Conservation (phyloP, 2,797 vertebrate species). For the Tenualosa ilisha region DNA sequence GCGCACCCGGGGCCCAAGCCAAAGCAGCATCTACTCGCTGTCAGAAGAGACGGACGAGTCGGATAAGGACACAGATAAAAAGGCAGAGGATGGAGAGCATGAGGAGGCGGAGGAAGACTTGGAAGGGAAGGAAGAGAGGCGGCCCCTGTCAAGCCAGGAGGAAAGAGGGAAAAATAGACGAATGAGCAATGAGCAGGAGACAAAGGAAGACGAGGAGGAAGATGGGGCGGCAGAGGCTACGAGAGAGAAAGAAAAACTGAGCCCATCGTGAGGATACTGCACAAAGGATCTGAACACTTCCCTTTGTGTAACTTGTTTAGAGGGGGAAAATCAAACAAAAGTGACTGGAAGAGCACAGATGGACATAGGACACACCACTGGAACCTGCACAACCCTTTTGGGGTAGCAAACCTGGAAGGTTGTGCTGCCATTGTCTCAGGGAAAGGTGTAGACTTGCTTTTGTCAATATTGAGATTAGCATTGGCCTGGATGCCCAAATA, state of each 20-base stretch:
- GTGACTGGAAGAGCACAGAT: neutral
- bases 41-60: conserved; percentile 76
- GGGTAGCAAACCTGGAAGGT: neutral
- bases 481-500: neutral
- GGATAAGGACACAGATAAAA: conserved; percentile 58
- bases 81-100: neutral
- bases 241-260: neutral
- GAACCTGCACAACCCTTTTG: neutral
- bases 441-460: neutral
- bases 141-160: conserved; percentile 32
- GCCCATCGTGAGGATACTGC: neutral
- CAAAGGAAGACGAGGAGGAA: conserved; percentile 34
- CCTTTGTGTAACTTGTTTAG: neutral
- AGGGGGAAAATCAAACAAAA: neutral
- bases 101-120: conserved; percentile 27
- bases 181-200: conserved; percentile 20
- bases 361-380: neutral
- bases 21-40: conserved; percentile 73
- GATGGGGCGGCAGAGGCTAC: conserved; percentile 7
- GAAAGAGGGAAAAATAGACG: conserved; percentile 38
- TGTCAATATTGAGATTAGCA: neutral
- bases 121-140: conserved; percentile 48
- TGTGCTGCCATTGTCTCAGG: conserved; percentile 17
- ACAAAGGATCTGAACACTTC: neutral
- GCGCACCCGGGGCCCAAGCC: conserved; percentile 57